Base-by-base conservation (phyloP, 92 coral and sea anemone species). In the Palythoa heliodiscus region DNA sequence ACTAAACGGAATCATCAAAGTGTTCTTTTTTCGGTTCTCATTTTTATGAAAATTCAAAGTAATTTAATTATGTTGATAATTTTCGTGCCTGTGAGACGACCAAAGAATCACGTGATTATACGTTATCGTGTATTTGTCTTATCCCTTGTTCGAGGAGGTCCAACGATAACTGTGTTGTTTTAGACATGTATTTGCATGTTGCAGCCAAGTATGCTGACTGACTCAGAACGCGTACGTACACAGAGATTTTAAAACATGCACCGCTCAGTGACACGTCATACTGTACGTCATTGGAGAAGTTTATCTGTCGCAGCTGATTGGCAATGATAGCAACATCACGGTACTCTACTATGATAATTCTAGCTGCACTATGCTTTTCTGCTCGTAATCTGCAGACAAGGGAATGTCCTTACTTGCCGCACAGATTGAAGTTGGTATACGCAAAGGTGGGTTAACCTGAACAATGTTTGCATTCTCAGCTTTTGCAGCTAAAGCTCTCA, bases 381-480 rank as follows among this genome's bases (percentile, higher is more conserved):
- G 77, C 11, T 35, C 35, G 72, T 84, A 80, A 14, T 88, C 88
- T 64, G 85, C 82, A 72, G 89, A 89, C 86, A 89, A 71, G 52
- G 82, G 87, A 67, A 85, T 38, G 58, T 85, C 86, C 38, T 89
- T 70, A 66, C 88, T 85, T 79, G 79, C 86, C 37, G 86, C 70
- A 60, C 86, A 89, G 76, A 89, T 84, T 48, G 88, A 79, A 23
- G 88, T 24, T 70, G 89, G 92, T 69, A 79, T 89, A 29, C 35
- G 35, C 35, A 29, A 29, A 22, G 78, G 77, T 24, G 71, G 73
- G 82, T 75, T 38, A 52, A 76, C 60, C 78, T 84, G 86, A 13
- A 88, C 81, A 76, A 69, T 79, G 19, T 84, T 86, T 76, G 22
- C 2, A 67, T 52, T 74, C 24, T 83, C 73, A 52, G 61, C 82